Conservation (phyloP, 2,888 invertebrate genomes). For the Agonopterix arenella region DNA sequence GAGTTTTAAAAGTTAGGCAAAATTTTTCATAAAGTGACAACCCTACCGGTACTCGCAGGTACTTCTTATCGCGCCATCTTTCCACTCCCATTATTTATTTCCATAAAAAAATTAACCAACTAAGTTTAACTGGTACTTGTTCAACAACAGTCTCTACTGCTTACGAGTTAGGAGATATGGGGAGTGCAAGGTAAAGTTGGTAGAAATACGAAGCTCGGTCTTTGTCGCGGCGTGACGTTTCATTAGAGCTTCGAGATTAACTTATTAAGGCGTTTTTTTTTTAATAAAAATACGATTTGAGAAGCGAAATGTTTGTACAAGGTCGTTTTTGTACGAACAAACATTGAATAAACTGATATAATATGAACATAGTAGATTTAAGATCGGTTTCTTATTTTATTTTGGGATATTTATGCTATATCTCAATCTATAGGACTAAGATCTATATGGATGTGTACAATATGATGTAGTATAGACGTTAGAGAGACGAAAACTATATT, state of each 20-base stretch:
- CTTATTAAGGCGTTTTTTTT: conserved; percentile 47
- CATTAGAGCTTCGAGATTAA: conserved; percentile 59
- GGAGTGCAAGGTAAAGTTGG: neutral
- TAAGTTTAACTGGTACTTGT: neutral
- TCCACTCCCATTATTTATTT: conserved; percentile 49
- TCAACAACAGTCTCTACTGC: neutral
- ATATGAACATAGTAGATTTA: too few relatives aligned
- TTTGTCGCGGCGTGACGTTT: conserved; percentile 53
- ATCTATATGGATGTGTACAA: too few relatives aligned
- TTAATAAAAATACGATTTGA: conserved; percentile 11
- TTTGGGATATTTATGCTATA: too few relatives aligned
- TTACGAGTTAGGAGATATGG: neutral
- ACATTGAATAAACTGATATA: too few relatives aligned
- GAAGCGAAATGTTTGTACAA: neutral
- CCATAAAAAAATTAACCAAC: conserved; percentile 29
- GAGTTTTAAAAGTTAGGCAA: too few relatives aligned
- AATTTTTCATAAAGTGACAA: conserved; percentile 13
- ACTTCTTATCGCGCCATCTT: conserved; percentile 59
- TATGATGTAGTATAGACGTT: too few relatives aligned
- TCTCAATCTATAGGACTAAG: too few relatives aligned
- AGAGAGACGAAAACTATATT: too few relatives aligned
- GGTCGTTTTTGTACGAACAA: neutral
- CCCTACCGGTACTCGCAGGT: conserved; percentile 45
- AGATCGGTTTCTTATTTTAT: too few relatives aligned
- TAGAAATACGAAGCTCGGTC: conserved; percentile 22